phyloP scores from a whole-genome alignment of 1,140 invertebrate species.

The Acromyrmex echinatior region DNA sequence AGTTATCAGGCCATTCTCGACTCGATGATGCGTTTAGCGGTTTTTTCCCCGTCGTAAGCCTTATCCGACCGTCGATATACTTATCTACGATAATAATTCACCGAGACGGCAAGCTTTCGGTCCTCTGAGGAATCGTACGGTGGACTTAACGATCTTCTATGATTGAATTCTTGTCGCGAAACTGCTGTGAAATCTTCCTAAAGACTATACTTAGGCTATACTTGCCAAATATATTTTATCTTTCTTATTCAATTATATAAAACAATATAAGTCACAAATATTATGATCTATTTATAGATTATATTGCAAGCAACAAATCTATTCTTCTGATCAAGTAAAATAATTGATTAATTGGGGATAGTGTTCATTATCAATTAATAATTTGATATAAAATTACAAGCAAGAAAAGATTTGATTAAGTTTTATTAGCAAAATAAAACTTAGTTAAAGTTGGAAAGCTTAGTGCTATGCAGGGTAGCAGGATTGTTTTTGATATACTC shows the following conservation, averaged over 20 bases:
- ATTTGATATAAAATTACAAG: constrained; percentile 2
- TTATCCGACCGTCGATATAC: constrained; percentile 51
- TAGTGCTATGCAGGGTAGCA: neutral
- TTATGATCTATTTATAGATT: neutral
- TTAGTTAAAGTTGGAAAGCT: too few relatives aligned
- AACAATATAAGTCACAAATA: neutral
- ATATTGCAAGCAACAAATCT: neutral
- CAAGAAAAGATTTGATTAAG: neutral
- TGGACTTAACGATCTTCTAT: constrained; percentile 45
- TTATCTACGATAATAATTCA: constrained; percentile 62
- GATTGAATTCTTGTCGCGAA: neutral
- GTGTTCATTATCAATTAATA: neutral
- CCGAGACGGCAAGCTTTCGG: constrained; percentile 27
- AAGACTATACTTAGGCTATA: neutral
- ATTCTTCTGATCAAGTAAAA: neutral
- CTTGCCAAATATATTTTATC: neutral
- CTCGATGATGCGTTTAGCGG: constrained; percentile 55
- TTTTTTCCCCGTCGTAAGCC: constrained; percentile 25
- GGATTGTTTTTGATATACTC: neutral
- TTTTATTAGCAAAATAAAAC: neutral
- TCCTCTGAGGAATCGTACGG: constrained; percentile 33
- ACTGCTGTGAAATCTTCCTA: neutral
- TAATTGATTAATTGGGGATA: neutral
- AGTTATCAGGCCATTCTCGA: constrained; percentile 56
- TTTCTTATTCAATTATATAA: neutral